Evolutionary conservation across 1,140 invertebrate genomes (phyloP).

Genomic region (Pachyrhynchus sulphureomaculatus): DNA sequence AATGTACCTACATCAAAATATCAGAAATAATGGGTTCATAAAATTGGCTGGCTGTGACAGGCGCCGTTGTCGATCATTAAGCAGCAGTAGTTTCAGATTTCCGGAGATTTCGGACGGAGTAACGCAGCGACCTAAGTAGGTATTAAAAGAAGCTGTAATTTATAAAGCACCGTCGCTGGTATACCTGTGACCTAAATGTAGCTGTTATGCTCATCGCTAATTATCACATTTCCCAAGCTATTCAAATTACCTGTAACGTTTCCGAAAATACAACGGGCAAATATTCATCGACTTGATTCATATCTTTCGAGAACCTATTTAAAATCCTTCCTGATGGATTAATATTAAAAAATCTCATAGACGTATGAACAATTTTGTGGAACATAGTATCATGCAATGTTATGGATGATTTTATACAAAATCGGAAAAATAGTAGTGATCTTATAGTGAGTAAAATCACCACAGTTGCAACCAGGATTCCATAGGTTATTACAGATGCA

Average conservation of each 20-base stretch:
- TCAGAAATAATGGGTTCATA: too few relatives aligned
- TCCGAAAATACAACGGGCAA: conserved; percentile 75
- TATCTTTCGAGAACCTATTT: conserved; percentile 74
- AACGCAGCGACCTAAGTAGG: too few relatives aligned
- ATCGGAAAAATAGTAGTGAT: conserved; percentile 71
- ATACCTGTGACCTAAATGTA: too few relatives aligned
- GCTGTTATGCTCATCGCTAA: conserved; percentile 3
- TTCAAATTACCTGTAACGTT: conserved; percentile 66
- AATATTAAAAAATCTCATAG: conserved; percentile 86
- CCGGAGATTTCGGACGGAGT: too few relatives aligned
- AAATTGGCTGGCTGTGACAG: too few relatives aligned
- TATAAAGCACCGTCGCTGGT: too few relatives aligned
- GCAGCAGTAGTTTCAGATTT: too few relatives aligned
- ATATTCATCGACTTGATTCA: conserved; percentile 79
- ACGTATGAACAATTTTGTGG: conserved; percentile 71
- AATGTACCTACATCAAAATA: too few relatives aligned
- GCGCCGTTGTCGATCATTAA: too few relatives aligned
- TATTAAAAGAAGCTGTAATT: too few relatives aligned
- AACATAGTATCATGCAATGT: conserved; percentile 82
- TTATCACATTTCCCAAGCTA: conserved; percentile 36
- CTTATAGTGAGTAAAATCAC: conserved; percentile 58
- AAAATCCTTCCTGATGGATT: conserved; percentile 79
- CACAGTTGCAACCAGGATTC: conserved; percentile 46
- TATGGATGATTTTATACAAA: conserved; percentile 66
- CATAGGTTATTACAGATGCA: conserved; percentile 37